phyloP scores from a whole-genome alignment of 2,113 vertebrate genomes.

The Pteruthius melanotis region DNA sequence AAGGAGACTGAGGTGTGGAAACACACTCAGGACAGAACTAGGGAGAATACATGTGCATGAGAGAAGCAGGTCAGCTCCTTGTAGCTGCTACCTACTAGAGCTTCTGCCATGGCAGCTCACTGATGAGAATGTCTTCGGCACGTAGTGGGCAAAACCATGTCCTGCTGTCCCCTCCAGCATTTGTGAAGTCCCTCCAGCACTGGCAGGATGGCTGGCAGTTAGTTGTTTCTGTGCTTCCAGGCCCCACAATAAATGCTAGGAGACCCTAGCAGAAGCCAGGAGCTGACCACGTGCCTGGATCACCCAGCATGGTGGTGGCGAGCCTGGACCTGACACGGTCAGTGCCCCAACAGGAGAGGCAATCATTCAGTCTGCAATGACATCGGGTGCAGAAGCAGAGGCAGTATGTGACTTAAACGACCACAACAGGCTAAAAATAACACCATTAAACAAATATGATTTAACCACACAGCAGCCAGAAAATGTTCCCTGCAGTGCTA shows the following conservation, averaged over 20 bases:
- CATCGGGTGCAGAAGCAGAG: not conserved
- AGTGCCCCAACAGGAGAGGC: not conserved
- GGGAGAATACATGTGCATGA: fast-evolving
- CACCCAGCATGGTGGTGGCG: fast-evolving
- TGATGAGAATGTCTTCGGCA: fast-evolving
- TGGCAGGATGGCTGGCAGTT: not conserved
- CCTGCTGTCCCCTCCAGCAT: not conserved
- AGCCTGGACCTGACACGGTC: not conserved
- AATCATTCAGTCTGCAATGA: not conserved
- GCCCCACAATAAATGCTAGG: not conserved
- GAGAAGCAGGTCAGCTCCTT: not conserved
- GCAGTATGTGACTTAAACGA: not conserved
- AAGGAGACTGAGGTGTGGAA: not conserved
- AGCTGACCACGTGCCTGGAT: fast-evolving
- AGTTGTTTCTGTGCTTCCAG: not conserved
- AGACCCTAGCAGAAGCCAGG: not conserved
- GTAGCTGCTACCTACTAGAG: not conserved
- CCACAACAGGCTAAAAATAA: not conserved
- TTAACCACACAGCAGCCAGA: not conserved
- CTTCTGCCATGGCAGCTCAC: not conserved
- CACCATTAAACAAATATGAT: not conserved
- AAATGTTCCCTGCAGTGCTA: not conserved
- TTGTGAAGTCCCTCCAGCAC: not conserved
- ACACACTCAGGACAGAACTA: not conserved
- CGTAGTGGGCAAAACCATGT: fast-evolving